Base-by-base conservation (phyloP, 1,140 invertebrate genomes). In the Macrobrachium nipponense region DNA sequence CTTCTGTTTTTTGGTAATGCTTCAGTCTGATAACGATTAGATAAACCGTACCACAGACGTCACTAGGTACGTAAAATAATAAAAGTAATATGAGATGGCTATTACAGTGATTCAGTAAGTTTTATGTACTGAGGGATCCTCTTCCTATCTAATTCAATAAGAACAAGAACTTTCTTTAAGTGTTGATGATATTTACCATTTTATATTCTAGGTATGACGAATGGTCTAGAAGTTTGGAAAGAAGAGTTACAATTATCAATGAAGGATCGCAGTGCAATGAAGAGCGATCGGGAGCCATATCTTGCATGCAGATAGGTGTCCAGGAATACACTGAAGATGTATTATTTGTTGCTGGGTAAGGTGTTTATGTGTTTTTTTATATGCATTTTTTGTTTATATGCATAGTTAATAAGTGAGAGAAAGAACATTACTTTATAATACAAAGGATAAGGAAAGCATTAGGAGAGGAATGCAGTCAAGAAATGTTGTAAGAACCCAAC, bases 241-340 rank as follows among this genome's bases (percentile, higher is more conserved):
- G 27, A 23, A 58, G 66, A 20, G 68, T 88, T 15, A 23, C 51
- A 17, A 80, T 88, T 18, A 61, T 82, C 14, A 86, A 80, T 72
- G 87, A 88, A 61, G 87, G 87, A 20, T 88, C 87, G 17, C 27
- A 12, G 3, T 66, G 59, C 72, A 88, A 88, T 62, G 87, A 85
- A 5, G 61, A 76, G 51, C 77, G 87, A 20, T 68, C 78, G 23
- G 87, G 87, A 44, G 87, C 87, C 6, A 79, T 88, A 18, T 68
- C 82, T 18, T 88, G 87, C 18, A 88, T 88, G 70, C 20, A 66
- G 61, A 58, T 88, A 43, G 87, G 83, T 60, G 20, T 73, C 8
- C 17, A 68, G 51, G n/a, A 80, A 36, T 15, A 14, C 14, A 66
- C 66, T 17, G 83, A 73, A 73, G 83, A 86, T 58, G 61, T 59